Conservation (phyloP, 1,140 invertebrate species). For the Drosophila auraria region DNA sequence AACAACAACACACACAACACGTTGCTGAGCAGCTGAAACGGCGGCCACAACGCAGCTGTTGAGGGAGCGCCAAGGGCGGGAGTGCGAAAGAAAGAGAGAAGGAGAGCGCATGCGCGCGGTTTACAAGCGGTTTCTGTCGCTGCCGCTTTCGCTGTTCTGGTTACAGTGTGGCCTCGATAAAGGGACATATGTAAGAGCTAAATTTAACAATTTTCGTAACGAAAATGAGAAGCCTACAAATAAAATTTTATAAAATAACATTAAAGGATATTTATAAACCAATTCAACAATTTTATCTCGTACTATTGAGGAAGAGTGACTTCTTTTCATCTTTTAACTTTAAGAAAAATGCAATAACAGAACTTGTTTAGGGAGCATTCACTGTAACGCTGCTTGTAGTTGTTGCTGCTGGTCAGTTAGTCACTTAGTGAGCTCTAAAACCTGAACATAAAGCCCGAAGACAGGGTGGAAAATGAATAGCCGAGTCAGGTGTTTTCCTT, state of each 20-base stretch:
- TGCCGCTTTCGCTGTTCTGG: constrained; percentile 50
- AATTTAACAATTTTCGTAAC: too few relatives aligned
- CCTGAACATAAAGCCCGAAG: constrained; percentile 34
- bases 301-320: too few relatives aligned
- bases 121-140: constrained; percentile 49
- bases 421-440: constrained; percentile 46
- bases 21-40: constrained; percentile 36
- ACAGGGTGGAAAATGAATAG: constrained; percentile 40
- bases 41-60: constrained; percentile 52
- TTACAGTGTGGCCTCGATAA: neutral
- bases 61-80: constrained; percentile 12
- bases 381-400: constrained; percentile 1
- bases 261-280: too few relatives aligned
- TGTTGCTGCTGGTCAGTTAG: constrained; percentile 38
- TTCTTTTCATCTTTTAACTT: too few relatives aligned
- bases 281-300: too few relatives aligned
- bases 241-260: too few relatives aligned
- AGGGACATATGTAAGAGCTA: too few relatives aligned
- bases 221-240: too few relatives aligned
- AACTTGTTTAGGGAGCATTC: neutral
- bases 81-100: constrained; percentile 7
- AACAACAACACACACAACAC: constrained; percentile 28
- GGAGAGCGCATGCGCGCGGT: constrained; percentile 66
- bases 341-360: neutral
- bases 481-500: constrained; percentile 62